A percentile compares a stretch with the other conserved stretches of the same genome.
These are phyloP conservation scores for Enteromius afrohamiltoni DNA, from an alignment of 2,797 vertebrate genomes.

Conservation along the genomic window DNA sequence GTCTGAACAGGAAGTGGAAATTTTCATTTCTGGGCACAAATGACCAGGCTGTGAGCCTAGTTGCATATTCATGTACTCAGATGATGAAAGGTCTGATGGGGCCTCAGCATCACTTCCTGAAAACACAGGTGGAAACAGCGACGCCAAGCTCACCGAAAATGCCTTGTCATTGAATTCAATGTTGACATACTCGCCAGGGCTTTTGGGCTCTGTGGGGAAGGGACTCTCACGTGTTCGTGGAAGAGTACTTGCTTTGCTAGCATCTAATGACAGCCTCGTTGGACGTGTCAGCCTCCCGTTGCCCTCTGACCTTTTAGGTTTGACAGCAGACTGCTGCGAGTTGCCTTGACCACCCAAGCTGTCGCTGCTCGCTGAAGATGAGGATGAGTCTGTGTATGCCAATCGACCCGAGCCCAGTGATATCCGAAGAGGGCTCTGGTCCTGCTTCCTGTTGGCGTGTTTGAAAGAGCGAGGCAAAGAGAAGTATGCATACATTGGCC, in stretches of 20 bases:
- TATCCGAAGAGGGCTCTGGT: slow-evolving; percentile 71
- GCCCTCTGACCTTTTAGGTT: slow-evolving; percentile 75
- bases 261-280: slow-evolving; percentile 80
- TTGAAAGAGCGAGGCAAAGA: slow-evolving; percentile 88
- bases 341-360: slow-evolving; percentile 73
- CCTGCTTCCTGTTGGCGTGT: slow-evolving; percentile 74
- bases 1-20: slow-evolving; percentile 59
- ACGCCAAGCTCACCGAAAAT: slow-evolving; percentile 68
- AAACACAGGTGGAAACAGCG: slow-evolving; percentile 64
- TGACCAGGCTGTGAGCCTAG: slow-evolving; percentile 69
- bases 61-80: slow-evolving; percentile 87
- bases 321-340: slow-evolving; percentile 64
- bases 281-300: slow-evolving; percentile 77
- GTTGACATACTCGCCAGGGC: slow-evolving; percentile 86
- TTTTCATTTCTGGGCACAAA: slow-evolving; percentile 51
- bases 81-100: slow-evolving; percentile 63
- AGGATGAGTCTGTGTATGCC: slow-evolving; percentile 75
- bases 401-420: slow-evolving; percentile 78
- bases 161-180: slow-evolving; percentile 82
- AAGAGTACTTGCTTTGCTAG: slow-evolving; percentile 84
- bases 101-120: slow-evolving; percentile 61
- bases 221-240: slow-evolving; percentile 82
- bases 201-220: slow-evolving; percentile 82
- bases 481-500: slow-evolving; percentile 82
- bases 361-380: slow-evolving; percentile 85